Base-by-base conservation (phyloP, 92 coral and sea anemone species). In the Phenganax marumi region DNA sequence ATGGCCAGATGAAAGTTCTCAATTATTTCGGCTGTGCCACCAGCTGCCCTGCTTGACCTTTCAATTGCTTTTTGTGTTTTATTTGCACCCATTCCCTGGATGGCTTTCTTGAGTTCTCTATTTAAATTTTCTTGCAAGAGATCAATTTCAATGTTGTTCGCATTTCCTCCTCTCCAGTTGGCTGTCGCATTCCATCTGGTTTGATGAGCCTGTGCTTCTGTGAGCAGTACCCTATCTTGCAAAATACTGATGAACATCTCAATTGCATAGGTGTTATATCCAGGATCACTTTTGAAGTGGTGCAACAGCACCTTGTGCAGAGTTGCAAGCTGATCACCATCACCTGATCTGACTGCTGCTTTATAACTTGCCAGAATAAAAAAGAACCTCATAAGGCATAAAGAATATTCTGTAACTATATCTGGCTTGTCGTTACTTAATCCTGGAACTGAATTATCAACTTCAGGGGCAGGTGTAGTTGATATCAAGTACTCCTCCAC, bases 101-200 rank as follows among this genome's bases (percentile, higher is more conserved):
- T 70, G 3, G 12, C 53, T 70, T 70, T 70, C 53, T 70, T 70
- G 2, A 70, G 51, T 52, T 71, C 76, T 39, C 76, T 71, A n/a
- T 71, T 71, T 22, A 71, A 7, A 49, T 2, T 14, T 51, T 71
- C 76, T 19, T 71, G 76, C 8, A 68, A n/a, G 3, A 46, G 57
- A 49, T 71, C 55, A 43, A 71, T 39, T 51, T 71, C 76, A 4
- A 71, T 16, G 39, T 71, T 71, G 56, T 71, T 46, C 12, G 8
- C 13, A 33, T 16, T 3, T 3, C 75, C 75, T 33, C 75, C 75
- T 70, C 55, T 70, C 52, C 17, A 46, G n/a, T 33, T 70, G 16
- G 75, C 87, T 8, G 83, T 75, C 19, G 87, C 50, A 7, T 73
- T 74, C 87, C 86, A 82, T 46, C 26, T 82, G 55, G 70, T 54